These are phyloP conservation scores for Hypomesus transpacificus DNA, from an alignment of 2,113 vertebrate species.

Conservation along the genomic window DNA sequence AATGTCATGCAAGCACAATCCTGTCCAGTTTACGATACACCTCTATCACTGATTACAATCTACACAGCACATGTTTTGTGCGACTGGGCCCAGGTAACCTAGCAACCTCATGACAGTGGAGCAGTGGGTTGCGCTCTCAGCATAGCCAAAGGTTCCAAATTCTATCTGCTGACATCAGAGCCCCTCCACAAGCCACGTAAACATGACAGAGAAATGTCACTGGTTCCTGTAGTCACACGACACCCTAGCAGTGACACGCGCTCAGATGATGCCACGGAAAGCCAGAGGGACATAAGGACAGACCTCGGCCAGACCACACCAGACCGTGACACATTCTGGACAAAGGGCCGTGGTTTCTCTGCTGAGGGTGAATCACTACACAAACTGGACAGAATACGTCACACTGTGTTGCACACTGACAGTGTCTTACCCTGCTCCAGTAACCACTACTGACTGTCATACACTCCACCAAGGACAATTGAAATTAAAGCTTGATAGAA, in stretches of 20 bases:
- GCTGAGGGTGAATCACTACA: no score
- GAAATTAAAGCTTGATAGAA: no score
- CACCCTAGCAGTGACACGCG: slow-evolving; percentile 2
- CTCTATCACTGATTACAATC: slow-evolving; percentile 47
- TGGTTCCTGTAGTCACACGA: slow-evolving; percentile 27
- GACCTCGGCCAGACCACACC: no score
- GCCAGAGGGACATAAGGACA: no score
- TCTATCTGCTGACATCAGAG: slow-evolving; percentile 58
- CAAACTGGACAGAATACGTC: no score
- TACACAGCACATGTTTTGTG: slow-evolving; percentile 48
- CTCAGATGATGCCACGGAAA: slow-evolving; percentile 34
- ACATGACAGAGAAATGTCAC: no score
- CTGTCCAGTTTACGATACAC: slow-evolving; percentile 11
- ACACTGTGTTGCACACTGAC: no score
- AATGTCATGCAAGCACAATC: slow-evolving; percentile 16
- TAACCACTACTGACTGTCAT: no score
- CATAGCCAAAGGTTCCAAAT: slow-evolving; percentile 30
- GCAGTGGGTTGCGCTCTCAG: slow-evolving; percentile 31
- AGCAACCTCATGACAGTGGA: slow-evolving; percentile 40
- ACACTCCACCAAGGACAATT: no score
- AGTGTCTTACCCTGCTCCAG: no score
- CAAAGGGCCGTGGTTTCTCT: no score
- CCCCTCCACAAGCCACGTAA: slow-evolving; percentile 56
- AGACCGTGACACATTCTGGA: no score
- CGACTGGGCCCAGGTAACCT: slow-evolving; percentile 24